These are phyloP conservation scores for Triops cancriformis DNA, from an alignment of 1,140 invertebrate genomes.

Conservation along the genomic window DNA sequence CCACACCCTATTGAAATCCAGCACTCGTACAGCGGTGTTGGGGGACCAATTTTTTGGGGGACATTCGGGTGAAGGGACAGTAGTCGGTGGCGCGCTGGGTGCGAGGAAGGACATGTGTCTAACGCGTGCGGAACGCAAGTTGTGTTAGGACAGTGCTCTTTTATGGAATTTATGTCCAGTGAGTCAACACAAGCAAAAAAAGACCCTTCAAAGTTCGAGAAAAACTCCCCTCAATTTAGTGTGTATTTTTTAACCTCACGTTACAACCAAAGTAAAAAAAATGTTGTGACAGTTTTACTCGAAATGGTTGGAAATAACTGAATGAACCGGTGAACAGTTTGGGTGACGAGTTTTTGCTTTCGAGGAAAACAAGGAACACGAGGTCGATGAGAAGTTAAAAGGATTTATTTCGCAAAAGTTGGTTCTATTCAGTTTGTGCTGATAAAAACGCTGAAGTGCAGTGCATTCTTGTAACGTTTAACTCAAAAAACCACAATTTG, in stretches of 20 bases:
- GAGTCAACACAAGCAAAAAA: background rate
- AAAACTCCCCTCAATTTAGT: no score
- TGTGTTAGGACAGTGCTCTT: background rate
- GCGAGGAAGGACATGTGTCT: background rate
- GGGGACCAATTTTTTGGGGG: background rate
- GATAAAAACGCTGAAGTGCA: background rate
- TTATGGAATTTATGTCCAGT: background rate
- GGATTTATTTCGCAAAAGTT: no score
- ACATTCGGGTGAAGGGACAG: background rate
- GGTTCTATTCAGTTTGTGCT: background rate
- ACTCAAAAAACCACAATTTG: background rate
- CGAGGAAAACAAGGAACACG: no score
- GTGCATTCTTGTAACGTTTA: background rate
- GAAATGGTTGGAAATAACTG: no score
- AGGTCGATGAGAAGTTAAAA: no score
- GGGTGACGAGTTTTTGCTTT: no score
- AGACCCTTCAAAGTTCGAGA: background rate
- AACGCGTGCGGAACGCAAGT: background rate
- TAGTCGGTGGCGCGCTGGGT: constrained; percentile 2
- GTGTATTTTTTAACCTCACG: no score
- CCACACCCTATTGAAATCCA: background rate
- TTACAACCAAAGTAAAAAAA: no score
- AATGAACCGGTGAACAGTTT: no score
- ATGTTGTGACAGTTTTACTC: no score
- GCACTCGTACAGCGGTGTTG: background rate